These are phyloP conservation scores for Yponomeuta plumbellus DNA, from an alignment of 2,888 invertebrate genomes.

Conservation along the genomic window DNA sequence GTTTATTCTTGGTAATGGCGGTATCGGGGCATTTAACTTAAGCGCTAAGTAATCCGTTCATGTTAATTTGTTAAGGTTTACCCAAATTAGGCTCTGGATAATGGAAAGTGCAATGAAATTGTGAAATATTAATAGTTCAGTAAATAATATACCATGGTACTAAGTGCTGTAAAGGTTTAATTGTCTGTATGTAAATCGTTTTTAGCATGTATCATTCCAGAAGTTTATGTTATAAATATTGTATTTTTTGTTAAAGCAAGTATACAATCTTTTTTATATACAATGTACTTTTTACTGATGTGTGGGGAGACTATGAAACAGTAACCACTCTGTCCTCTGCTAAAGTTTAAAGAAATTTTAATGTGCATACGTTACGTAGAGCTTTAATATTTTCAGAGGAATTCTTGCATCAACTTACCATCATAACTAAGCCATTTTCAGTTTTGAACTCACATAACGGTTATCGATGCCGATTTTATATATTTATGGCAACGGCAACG, in stretches of 20 bases:
- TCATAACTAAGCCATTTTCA: no score
- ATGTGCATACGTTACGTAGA: no score
- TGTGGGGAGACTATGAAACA: no score
- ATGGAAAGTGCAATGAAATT: neutral
- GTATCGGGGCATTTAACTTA: conserved; percentile 41
- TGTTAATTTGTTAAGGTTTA: conserved; percentile 8
- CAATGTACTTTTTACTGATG: conserved; percentile 17
- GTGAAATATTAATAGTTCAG: neutral
- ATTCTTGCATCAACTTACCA: no score
- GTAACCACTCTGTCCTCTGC: no score
- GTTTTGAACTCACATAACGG: no score
- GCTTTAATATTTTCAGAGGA: no score
- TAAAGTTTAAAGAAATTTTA: no score
- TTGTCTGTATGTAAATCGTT: conserved; percentile 5
- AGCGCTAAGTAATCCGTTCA: neutral
- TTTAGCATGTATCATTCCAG: conserved; percentile 43
- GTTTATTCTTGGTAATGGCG: conserved; percentile 39
- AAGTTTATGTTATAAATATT: conserved; percentile 29
- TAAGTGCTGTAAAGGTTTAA: neutral
- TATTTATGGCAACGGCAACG: no score
- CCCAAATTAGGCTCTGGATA: neutral
- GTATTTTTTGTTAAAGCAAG: conserved; percentile 41
- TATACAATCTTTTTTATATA: conserved; percentile 23
- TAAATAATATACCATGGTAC: neutral
- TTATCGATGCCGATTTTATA: no score